Conservation (phyloP, 2,888 invertebrate genomes). For the Cephus sareptanus region DNA sequence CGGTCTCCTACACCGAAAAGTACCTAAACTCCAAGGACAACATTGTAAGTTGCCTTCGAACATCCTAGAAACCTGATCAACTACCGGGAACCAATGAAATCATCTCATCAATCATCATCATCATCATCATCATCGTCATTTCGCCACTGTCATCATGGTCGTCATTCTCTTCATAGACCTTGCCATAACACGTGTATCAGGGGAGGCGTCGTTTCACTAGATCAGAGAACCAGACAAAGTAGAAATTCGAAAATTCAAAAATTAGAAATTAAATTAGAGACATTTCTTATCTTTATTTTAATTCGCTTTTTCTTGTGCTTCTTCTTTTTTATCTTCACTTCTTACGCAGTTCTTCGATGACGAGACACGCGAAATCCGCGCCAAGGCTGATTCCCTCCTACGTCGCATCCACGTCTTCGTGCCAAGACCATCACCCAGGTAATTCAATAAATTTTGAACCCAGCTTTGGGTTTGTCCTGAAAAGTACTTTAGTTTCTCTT, state of each 20-base stretch:
- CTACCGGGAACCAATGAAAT: neutral
- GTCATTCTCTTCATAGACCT: too few species aligned
- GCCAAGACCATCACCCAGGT: slow-evolving; percentile 76
- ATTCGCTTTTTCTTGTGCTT: too few species aligned
- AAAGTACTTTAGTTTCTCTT: neutral
- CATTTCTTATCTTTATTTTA: too few species aligned
- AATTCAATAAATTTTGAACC: slow-evolving; percentile 44
- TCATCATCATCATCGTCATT: neutral
- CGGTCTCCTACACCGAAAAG: slow-evolving; percentile 72
- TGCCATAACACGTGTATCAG: too few species aligned
- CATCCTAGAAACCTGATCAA: too few species aligned
- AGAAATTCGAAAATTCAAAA: too few species aligned
- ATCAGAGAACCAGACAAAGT: too few species aligned
- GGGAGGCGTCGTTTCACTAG: too few species aligned
- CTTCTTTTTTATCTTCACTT: neutral
- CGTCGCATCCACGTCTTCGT: slow-evolving; percentile 81
- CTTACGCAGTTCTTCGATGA: slow-evolving; percentile 81
- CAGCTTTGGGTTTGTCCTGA: neutral
- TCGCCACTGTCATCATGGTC: too few species aligned
- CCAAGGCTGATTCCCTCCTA: slow-evolving; percentile 80
- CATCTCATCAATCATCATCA: neutral
- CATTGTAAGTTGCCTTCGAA: slow-evolving; percentile 55
- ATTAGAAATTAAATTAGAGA: too few species aligned
- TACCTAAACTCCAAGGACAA: slow-evolving; percentile 85
- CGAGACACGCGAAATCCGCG: slow-evolving; percentile 84